Evolutionary conservation across 2,113 vertebrate genomes (phyloP), one percentile per base, ranked within the genome.

Genomic region (Xerus inauris): DNA sequence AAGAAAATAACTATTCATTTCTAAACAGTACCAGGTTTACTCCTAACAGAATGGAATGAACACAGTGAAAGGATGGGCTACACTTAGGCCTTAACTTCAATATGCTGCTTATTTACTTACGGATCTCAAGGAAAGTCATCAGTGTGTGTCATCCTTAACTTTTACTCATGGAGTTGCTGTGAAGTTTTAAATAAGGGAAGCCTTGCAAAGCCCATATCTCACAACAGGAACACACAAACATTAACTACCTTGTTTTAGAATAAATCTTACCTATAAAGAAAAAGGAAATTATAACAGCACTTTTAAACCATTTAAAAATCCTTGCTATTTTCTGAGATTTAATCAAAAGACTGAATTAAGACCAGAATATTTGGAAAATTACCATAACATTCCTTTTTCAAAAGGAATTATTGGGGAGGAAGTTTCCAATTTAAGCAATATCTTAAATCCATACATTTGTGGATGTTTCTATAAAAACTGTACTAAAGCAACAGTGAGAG

Each of bases 1-100:
- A 94, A 69, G 69, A 83, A 64, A 94, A 92, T 85, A 93, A 87
- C 35, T 28, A 76, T 30, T 87, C 89, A 91, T 67, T 54, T 92
- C 91, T 93, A 71, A 93, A 49, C 42, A 62, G 19, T 89, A 84
- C 79, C 35, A 57, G 45, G 22, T 76, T 89, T 80, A 40, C 42
- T 94, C 35, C 30, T 47, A 87, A 91, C 10, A n/a, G 40, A 73
- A 84, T 8, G 13, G 65, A 95, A 91, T 22, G 42, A 80, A 76
- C 30, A 2, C 30, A 82, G 16, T 87, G 17, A 81, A 57, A 87
- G 9, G 14, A 13, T 9, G 20, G 8, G 42, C n/a, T 62, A 82
- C 16, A 22, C 8, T 42, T 49, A 92, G 40, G 77, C 32, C 54
- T 76, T 80, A 62, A 71, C 57, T 94, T 72, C 30, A 80, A 65